Evolutionary conservation across 2,888 invertebrate genomes (phyloP).

Genomic region (Congeria kusceri): DNA sequence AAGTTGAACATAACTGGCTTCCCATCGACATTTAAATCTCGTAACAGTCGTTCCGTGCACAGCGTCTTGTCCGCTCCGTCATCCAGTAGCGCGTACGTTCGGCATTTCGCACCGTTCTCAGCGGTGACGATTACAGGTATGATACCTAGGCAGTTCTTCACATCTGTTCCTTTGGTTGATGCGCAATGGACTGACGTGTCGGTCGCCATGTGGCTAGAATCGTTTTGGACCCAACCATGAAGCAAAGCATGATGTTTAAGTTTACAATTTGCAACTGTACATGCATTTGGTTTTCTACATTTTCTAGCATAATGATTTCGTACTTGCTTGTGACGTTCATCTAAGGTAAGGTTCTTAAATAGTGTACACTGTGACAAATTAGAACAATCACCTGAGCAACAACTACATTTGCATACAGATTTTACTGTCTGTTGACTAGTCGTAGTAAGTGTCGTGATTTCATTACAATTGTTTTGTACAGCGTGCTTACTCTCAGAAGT

Average conservation of each 20-base stretch:
- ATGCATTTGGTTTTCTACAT: too few relatives aligned
- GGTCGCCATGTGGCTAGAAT: constrained; percentile 1
- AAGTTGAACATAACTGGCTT: constrained; percentile 17
- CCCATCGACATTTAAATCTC: constrained; percentile 4
- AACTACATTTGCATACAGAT: constrained; percentile 4
- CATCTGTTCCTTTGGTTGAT: background rate
- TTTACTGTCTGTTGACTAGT: background rate
- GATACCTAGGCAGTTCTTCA: background rate
- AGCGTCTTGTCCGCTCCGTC: constrained; percentile 15
- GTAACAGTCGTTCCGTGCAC: constrained; percentile 13
- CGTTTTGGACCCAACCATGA: too few relatives aligned
- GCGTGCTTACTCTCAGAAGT: too few relatives aligned
- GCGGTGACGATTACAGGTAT: background rate
- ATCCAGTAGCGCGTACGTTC: background rate
- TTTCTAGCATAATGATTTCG: too few relatives aligned
- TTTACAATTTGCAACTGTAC: too few relatives aligned
- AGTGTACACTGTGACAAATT: constrained; percentile 23
- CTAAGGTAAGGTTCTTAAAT: background rate
- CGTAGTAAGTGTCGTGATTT: background rate
- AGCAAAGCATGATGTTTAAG: too few relatives aligned
- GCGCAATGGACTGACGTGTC: background rate
- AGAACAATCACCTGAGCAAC: constrained; percentile 28
- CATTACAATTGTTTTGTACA: background rate
- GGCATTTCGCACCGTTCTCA: background rate
- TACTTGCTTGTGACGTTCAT: too few relatives aligned